Evolutionary conservation across 1,140 invertebrate species (phyloP).

Genomic region (Drosophila ananassae): DNA sequence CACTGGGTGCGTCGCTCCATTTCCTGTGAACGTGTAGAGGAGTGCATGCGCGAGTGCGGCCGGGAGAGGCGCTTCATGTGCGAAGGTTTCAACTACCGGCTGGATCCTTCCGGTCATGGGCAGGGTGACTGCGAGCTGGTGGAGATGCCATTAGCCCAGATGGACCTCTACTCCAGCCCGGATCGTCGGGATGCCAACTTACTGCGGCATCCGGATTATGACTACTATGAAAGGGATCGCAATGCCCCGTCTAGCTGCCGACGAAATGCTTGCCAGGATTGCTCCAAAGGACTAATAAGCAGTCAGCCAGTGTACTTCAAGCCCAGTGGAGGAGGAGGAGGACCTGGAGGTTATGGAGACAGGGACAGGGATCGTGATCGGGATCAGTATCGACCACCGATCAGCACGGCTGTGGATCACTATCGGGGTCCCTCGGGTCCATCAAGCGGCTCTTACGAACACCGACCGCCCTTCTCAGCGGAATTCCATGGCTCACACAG

Average conservation of each 20-base stretch:
- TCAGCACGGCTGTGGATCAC: constrained; percentile 74
- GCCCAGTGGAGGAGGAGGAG: constrained; percentile 58
- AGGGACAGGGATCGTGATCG: constrained; percentile 48
- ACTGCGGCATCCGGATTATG: constrained; percentile 88
- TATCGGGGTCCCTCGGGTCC: constrained; percentile 74
- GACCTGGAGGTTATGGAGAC: constrained; percentile 25
- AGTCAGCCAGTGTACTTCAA: constrained; percentile 74
- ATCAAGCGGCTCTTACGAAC: constrained; percentile 63
- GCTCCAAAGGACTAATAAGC: constrained; percentile 61
- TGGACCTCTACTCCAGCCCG: constrained; percentile 85
- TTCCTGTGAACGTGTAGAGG: constrained; percentile 88
- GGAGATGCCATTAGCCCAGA: constrained; percentile 87
- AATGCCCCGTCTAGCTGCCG: constrained; percentile 85
- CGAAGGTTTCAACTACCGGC: constrained; percentile 92
- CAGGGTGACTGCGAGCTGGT: constrained; percentile 90
- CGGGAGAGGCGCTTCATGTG: constrained; percentile 89
- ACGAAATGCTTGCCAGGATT: constrained; percentile 71
- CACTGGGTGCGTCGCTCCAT: constrained; percentile 88
- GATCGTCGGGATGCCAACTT: constrained; percentile 75
- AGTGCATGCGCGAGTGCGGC: constrained; percentile 90
- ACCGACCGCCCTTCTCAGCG: constrained; percentile 61
- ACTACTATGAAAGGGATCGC: constrained; percentile 90
- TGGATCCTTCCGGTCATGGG: constrained; percentile 87
- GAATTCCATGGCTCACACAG: constrained; percentile 66
- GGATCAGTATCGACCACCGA: constrained; percentile 43